A percentile compares a stretch with the other conserved stretches of the same genome.
These are phyloP conservation scores for Taurulus bubalis DNA, from an alignment of 2,113 vertebrate species.

Conservation along the genomic window DNA sequence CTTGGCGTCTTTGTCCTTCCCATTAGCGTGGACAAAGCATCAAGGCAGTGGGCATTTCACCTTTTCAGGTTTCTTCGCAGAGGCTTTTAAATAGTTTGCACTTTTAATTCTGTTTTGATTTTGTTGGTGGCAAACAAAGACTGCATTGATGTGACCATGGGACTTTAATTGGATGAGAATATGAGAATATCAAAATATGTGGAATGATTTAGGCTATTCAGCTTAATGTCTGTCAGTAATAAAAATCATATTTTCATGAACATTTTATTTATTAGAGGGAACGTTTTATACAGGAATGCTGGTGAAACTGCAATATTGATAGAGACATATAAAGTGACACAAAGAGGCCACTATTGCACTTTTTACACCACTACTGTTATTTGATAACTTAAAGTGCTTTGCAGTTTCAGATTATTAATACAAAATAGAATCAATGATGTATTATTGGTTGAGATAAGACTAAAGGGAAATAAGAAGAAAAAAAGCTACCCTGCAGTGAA, in stretches of 20 bases:
- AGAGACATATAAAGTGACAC: neutral
- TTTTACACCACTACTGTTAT: neutral
- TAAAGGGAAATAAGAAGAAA: neutral
- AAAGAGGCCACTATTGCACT: neutral
- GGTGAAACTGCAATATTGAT: neutral
- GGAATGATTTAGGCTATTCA: neutral
- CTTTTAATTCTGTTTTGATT: conserved; percentile 37
- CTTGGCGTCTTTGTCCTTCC: conserved; percentile 33
- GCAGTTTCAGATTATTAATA: neutral
- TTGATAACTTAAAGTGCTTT: neutral
- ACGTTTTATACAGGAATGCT: neutral
- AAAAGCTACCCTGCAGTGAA: neutral
- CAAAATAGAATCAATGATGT: neutral
- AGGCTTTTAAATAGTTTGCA: conserved; percentile 23
- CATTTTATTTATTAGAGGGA: conserved; percentile 1
- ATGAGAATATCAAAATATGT: conserved; percentile 16
- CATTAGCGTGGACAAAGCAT: neutral
- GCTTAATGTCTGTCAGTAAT: conserved; percentile 1
- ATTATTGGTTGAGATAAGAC: neutral
- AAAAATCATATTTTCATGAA: conserved; percentile 1
- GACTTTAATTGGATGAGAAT: conserved; percentile 54
- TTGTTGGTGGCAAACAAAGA: conserved; percentile 7
- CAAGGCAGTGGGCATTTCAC: conserved; percentile 27
- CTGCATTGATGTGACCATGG: conserved; percentile 45
- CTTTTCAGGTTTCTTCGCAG: conserved; percentile 24